A percentile compares a stretch with the other conserved stretches of the same genome.
phyloP scores from a whole-genome alignment of 2,888 invertebrate genomes.

The Drosophila buzzatii region DNA sequence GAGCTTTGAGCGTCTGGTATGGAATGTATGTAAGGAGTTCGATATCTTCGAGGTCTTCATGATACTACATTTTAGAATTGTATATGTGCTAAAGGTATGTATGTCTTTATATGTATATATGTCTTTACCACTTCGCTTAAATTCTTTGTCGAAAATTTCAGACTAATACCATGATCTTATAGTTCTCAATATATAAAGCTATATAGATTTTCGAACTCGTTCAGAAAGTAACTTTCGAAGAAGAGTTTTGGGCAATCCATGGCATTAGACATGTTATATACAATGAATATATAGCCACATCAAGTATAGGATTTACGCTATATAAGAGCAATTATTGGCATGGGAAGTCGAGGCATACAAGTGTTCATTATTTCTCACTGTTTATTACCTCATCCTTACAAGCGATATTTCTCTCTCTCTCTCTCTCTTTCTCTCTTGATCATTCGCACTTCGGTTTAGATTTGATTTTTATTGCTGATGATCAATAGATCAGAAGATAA shows the following conservation, averaged over 20 bases:
- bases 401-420: background rate
- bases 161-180: no score
- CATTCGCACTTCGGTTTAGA: no score
- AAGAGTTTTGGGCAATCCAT: no score
- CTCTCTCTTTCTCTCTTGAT: background rate
- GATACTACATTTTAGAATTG: no score
- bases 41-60: no score
- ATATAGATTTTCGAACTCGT: background rate
- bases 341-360: background rate
- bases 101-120: no score
- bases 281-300: background rate
- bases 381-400: background rate
- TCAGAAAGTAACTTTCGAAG: no score
- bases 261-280: background rate
- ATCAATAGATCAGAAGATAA: background rate
- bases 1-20: no score
- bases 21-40: no score
- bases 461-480: constrained; percentile 25
- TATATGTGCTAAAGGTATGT: no score
- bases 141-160: background rate
- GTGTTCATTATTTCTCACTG: background rate
- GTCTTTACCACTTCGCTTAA: background rate
- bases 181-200: no score
- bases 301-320: background rate
- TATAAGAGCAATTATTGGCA: background rate